phyloP scores from a whole-genome alignment of 2,113 vertebrate genomes.

The Mobula hypostoma region DNA sequence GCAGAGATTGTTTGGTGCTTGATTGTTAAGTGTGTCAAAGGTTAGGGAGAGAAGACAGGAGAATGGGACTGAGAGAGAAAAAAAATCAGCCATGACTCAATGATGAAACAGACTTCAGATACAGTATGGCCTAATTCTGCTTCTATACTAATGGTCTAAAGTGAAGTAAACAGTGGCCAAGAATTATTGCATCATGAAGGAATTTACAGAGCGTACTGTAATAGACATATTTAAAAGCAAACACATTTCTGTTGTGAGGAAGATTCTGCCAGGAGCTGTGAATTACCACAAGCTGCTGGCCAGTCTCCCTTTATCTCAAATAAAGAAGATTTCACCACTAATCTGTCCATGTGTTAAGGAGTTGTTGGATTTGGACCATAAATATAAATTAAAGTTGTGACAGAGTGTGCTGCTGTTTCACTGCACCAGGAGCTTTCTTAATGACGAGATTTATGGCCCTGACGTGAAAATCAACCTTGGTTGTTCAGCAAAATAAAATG shows the following conservation, averaged over 20 bases:
- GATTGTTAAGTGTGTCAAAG: too few relatives aligned
- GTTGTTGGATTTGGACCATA: neutral
- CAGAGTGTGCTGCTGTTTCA: neutral
- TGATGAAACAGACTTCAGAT: too few relatives aligned
- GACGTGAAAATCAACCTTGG: neutral
- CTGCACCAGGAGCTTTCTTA: neutral
- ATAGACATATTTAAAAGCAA: too few relatives aligned
- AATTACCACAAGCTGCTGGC: neutral
- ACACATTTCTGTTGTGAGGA: too few relatives aligned
- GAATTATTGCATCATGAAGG: neutral
- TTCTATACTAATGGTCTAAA: neutral
- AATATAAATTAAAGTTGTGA: neutral
- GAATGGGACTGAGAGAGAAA: too few relatives aligned
- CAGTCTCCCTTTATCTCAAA: neutral
- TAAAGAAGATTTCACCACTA: neutral
- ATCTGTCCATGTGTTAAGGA: neutral
- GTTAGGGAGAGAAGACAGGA: too few relatives aligned
- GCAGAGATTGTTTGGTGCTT: too few relatives aligned
- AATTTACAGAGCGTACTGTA: neutral
- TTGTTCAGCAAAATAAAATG: neutral
- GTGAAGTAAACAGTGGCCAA: neutral
- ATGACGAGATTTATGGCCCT: neutral
- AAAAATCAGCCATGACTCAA: too few relatives aligned
- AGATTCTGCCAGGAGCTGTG: neutral
- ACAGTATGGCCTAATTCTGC: too few relatives aligned